Conservation (phyloP, 1,140 invertebrate species). For the Brachystomella parvula region DNA sequence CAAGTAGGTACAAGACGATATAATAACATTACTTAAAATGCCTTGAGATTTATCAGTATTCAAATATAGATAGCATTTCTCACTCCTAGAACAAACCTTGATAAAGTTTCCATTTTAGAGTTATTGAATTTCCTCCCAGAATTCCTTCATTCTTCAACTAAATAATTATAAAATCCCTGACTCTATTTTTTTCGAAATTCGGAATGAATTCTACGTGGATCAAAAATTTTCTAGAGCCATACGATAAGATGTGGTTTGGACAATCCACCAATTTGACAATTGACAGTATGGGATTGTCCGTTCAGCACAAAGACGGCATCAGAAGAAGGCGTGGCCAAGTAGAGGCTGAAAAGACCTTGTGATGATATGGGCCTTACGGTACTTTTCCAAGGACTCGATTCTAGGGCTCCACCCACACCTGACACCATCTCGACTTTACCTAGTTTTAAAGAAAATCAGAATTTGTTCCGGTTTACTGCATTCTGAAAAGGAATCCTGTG, state of each 20-base stretch:
- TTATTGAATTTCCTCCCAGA: too few relatives aligned
- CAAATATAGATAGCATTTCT: slow-evolving; percentile 4
- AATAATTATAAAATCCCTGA: background rate
- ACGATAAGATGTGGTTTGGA: slow-evolving; percentile 57
- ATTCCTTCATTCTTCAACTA: background rate
- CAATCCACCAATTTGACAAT: slow-evolving; percentile 66
- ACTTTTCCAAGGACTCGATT: slow-evolving; percentile 56
- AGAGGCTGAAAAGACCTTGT: slow-evolving; percentile 64
- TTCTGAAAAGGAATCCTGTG: background rate
- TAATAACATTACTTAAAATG: background rate
- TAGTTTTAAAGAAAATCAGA: slow-evolving; percentile 36
- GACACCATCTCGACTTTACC: slow-evolving; percentile 72
- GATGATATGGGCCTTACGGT: slow-evolving; percentile 60
- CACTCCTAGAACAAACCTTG: too few relatives aligned
- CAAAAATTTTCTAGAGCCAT: slow-evolving; percentile 48
- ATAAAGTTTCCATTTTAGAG: too few relatives aligned
- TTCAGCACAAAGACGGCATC: slow-evolving; percentile 66
- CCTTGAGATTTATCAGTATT: background rate
- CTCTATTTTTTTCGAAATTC: background rate
- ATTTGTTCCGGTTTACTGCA: background rate
- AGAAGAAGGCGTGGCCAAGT: slow-evolving; percentile 64
- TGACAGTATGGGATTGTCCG: slow-evolving; percentile 62
- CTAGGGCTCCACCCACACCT: slow-evolving; percentile 54
- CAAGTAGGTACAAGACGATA: background rate
- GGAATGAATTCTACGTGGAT: background rate